Conservation (phyloP, 1,140 invertebrate genomes). For the Bombus impatiens region DNA sequence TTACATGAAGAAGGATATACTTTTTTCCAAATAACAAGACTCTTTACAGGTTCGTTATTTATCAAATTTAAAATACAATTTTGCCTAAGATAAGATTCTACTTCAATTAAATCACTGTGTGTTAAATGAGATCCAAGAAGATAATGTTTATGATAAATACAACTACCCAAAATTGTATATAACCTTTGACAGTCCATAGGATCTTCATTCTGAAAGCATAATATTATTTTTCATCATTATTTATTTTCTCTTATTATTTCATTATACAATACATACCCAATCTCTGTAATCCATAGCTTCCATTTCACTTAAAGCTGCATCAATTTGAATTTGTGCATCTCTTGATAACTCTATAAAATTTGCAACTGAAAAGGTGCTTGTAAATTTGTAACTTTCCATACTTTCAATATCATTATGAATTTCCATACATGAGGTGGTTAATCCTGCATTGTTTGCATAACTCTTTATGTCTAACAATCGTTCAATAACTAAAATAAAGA, state of each 20-base stretch:
- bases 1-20: conserved; percentile 84
- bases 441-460: conserved; percentile 47
- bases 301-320: conserved; percentile 90
- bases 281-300: conserved; percentile 92
- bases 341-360: conserved; percentile 86
- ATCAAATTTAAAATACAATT: conserved; percentile 87
- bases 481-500: conserved; percentile 83
- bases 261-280: conserved; percentile 83
- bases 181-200: conserved; percentile 89
- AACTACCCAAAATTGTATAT: conserved; percentile 89
- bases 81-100: conserved; percentile 87
- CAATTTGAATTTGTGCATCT: conserved; percentile 89
- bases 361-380: conserved; percentile 79
- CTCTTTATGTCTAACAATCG: conserved; percentile 76
- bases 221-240: background rate
- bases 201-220: conserved; percentile 86
- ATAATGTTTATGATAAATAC: conserved; percentile 88
- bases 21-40: conserved; percentile 90
- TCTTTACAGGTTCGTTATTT: conserved; percentile 85
- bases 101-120: conserved; percentile 87
- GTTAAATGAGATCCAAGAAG: conserved; percentile 88
- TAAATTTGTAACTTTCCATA: conserved; percentile 71
- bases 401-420: conserved; percentile 45
- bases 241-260: conserved; percentile 5
- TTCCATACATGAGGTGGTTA: background rate